phyloP scores from a whole-genome alignment of 2,888 invertebrate genomes.

The Notodonta dromedarius region DNA sequence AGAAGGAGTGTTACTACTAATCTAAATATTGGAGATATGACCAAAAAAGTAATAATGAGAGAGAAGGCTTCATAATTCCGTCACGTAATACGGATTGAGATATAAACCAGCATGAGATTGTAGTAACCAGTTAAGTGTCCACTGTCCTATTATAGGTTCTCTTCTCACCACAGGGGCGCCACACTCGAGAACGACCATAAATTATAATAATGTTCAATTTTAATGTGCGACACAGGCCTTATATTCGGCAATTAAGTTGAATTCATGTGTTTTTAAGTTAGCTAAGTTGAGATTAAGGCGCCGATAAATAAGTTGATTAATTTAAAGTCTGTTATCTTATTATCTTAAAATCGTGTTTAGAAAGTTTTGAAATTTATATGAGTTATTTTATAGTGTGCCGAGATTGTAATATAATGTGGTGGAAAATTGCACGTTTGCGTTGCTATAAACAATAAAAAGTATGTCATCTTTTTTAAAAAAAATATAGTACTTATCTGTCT shows the following conservation, averaged over 20 bases:
- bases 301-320: conserved; percentile 31
- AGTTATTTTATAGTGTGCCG: conserved; percentile 1
- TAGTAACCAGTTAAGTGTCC: not conserved
- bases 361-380: conserved; percentile 6
- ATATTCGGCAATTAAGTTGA: conserved; percentile 39
- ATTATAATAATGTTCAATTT: conserved; percentile 31
- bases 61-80: not conserved
- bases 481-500: too few relatives aligned
- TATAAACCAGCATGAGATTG: not conserved
- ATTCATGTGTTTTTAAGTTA: conserved; percentile 41
- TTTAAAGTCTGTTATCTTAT: conserved; percentile 6
- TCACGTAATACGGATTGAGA: not conserved
- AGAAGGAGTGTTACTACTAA: too few relatives aligned
- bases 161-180: not conserved
- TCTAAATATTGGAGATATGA: too few relatives aligned
- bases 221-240: conserved; percentile 34
- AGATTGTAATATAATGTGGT: not conserved
- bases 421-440: too few relatives aligned
- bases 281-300: conserved; percentile 33
- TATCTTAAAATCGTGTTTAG: conserved; percentile 8
- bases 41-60: too few relatives aligned
- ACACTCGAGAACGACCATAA: conserved; percentile 17
- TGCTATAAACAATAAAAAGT: too few relatives aligned
- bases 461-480: too few relatives aligned
- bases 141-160: not conserved